A percentile compares a stretch with the other conserved stretches of the same genome.
These are phyloP conservation scores for Dermochelys coriacea DNA, from an alignment of 2,797 vertebrate genomes.

Conservation along the genomic window DNA sequence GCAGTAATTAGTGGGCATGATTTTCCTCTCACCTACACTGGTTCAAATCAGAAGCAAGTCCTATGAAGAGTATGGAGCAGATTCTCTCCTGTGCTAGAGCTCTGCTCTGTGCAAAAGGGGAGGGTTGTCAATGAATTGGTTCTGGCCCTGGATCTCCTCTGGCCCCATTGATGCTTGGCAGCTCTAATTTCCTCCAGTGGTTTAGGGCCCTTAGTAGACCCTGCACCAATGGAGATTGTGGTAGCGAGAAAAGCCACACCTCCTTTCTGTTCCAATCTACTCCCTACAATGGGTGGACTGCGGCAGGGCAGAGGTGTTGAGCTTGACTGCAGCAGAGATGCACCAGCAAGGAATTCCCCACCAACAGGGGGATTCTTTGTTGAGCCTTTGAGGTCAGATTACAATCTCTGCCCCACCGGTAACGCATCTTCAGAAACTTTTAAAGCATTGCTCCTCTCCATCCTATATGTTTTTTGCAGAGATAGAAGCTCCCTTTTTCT, in stretches of 20 bases:
- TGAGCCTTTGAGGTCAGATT: background rate
- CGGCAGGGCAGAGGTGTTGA: background rate
- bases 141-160: background rate
- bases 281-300: background rate
- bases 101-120: background rate
- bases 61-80: background rate
- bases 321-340: background rate
- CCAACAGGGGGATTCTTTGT: accelerated
- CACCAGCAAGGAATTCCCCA: background rate
- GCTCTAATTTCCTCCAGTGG: background rate
- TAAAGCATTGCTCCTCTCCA: background rate
- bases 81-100: background rate
- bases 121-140: background rate
- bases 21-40: background rate
- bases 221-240: background rate
- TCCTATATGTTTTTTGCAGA: background rate
- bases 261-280: background rate
- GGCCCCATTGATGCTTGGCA: background rate
- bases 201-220: background rate
- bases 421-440: background rate
- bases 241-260: slow-evolving; percentile 12
- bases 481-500: background rate
- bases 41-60: background rate
- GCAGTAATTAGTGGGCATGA: background rate
- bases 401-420: slow-evolving; percentile 21